These are phyloP conservation scores for Sinotaia quadrata DNA, from an alignment of 2,888 invertebrate species.

Conservation along the genomic window DNA sequence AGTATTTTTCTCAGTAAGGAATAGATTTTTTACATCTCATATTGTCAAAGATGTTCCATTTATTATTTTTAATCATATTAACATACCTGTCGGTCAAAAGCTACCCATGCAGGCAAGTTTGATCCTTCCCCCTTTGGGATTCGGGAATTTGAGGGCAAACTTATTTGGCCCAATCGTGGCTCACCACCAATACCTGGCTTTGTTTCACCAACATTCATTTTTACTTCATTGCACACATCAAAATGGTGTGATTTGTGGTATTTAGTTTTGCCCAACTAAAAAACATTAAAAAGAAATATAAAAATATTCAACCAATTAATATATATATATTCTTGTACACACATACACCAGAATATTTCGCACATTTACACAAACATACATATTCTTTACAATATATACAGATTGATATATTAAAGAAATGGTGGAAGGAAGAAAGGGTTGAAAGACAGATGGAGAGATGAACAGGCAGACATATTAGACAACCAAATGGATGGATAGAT, in stretches of 20 bases:
- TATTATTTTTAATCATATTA: background rate
- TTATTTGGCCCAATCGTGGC: constrained; percentile 74
- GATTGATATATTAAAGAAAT: no score
- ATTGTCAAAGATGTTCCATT: no score
- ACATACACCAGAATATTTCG: no score
- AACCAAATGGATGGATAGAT: no score
- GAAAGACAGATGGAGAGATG: no score
- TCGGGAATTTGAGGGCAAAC: constrained; percentile 79
- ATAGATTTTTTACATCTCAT: background rate
- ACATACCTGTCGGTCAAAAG: constrained; percentile 83
- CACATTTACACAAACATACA: background rate
- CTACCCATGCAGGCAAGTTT: constrained; percentile 87
- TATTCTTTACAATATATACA: background rate
- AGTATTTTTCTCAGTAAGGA: background rate
- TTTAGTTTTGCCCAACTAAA: constrained; percentile 78
- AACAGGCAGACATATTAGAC: no score
- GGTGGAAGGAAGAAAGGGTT: no score
- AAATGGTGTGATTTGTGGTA: constrained; percentile 79
- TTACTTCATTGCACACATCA: constrained; percentile 74
- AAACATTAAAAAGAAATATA: constrained; percentile 34
- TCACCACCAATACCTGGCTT: constrained; percentile 78
- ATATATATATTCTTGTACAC: background rate
- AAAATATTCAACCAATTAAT: background rate
- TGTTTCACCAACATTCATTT: constrained; percentile 77
- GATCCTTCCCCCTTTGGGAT: constrained; percentile 84